Percentiles rank a stretch among this genome's conserved stretches.
Evolutionary conservation across 2,888 invertebrate genomes (phyloP).

Genomic region (Heliconius aoede): DNA sequence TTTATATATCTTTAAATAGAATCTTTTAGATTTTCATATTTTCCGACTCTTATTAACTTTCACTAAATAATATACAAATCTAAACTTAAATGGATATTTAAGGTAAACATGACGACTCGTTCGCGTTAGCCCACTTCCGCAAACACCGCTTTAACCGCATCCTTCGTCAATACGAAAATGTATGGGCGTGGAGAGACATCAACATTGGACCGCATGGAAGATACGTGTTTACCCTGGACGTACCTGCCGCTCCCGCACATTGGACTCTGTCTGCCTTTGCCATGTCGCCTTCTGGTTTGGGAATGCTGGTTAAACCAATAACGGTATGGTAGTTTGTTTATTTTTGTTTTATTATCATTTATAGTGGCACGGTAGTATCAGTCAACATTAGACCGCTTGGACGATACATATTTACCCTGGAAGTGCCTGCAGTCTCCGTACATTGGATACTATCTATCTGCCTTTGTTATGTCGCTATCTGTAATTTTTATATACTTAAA

Average conservation of each 20-base stretch:
- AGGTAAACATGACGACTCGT: slow-evolving; percentile 85
- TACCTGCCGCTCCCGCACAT: slow-evolving; percentile 86
- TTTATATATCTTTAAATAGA: too few species aligned
- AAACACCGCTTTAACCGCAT: slow-evolving; percentile 94
- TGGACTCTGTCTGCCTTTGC: slow-evolving; percentile 98
- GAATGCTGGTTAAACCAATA: slow-evolving; percentile 91
- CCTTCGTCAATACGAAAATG: slow-evolving; percentile 95
- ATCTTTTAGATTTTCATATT: too few species aligned
- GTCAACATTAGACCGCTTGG: too few species aligned
- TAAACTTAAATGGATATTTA: neutral
- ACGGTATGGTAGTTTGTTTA: slow-evolving; percentile 61
- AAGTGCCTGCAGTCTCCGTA: too few species aligned
- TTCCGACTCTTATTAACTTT: too few species aligned
- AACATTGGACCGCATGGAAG: slow-evolving; percentile 96
- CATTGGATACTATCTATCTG: too few species aligned
- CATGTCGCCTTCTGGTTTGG: slow-evolving; percentile 94
- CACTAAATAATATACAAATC: too few species aligned
- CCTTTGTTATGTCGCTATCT: too few species aligned
- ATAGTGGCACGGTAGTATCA: too few species aligned
- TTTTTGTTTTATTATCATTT: too few species aligned
- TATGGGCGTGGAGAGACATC: slow-evolving; percentile 97
- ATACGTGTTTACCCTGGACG: slow-evolving; percentile 87
- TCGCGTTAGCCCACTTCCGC: slow-evolving; percentile 89
- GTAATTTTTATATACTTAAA: too few species aligned
- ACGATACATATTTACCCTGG: too few species aligned